Evolutionary conservation across 2,888 invertebrate genomes (phyloP).

Genomic region (Melanostoma mellinum): DNA sequence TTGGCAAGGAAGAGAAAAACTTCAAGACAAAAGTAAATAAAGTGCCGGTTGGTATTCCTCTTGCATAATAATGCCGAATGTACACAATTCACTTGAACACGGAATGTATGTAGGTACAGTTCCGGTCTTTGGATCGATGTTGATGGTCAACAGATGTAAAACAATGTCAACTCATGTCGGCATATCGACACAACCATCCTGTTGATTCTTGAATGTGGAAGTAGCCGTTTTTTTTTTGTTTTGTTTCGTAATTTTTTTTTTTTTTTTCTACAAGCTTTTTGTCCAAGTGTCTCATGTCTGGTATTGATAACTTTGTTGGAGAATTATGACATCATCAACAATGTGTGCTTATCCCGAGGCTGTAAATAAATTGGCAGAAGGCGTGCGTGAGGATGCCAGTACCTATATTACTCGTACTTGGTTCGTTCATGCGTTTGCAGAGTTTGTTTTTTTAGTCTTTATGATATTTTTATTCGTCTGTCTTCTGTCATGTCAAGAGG

Average conservation of each 20-base stretch:
- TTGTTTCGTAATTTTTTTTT: not conserved
- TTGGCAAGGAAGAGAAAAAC: conserved; percentile 22
- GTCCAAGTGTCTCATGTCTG: conserved; percentile 56
- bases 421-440: conserved; percentile 1
- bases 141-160: conserved; percentile 65
- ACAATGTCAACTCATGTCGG: conserved; percentile 47
- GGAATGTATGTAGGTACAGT: conserved; percentile 45
- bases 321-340: conserved; percentile 65
- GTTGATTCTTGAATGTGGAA: conserved; percentile 52
- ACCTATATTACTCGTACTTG: not conserved
- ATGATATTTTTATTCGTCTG: not conserved
- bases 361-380: conserved; percentile 56
- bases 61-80: conserved; percentile 61
- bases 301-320: conserved; percentile 25
- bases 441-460: not conserved
- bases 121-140: conserved; percentile 57
- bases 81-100: conserved; percentile 1
- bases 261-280: conserved; percentile 25
- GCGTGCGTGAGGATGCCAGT: conserved; percentile 9
- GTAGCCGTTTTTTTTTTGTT: conserved; percentile 20
- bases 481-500: not conserved
- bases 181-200: conserved; percentile 43
- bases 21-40: conserved; percentile 44
- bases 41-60: conserved; percentile 38
- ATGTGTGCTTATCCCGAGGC: conserved; percentile 22